Conservation (phyloP, 2,888 invertebrate species). For the Bursaphelenchus okinawaensis region DNA sequence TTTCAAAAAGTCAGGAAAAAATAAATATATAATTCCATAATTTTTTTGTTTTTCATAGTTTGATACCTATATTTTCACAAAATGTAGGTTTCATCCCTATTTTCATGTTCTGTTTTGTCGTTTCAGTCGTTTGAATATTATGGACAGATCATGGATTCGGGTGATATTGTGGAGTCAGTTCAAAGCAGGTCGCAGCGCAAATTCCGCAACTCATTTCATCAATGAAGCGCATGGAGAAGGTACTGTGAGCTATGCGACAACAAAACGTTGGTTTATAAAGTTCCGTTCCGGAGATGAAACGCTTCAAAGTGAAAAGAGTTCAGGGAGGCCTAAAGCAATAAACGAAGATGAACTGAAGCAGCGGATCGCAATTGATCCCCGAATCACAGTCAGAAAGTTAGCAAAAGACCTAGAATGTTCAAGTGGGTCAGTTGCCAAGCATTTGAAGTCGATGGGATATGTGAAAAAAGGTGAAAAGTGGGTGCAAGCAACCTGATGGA, state of each 20-base stretch:
- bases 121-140: too few species aligned
- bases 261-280: background rate
- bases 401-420: background rate
- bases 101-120: too few species aligned
- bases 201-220: background rate
- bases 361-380: background rate
- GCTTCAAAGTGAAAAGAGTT: background rate
- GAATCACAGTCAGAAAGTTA: background rate
- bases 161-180: background rate
- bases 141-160: background rate
- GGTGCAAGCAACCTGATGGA: conserved; percentile 12
- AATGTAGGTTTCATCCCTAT: too few species aligned
- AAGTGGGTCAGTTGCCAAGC: background rate
- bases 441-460: background rate
- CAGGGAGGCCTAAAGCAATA: background rate
- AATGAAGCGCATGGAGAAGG: background rate
- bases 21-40: too few species aligned
- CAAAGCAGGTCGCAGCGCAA: background rate
- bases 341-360: too few species aligned
- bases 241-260: background rate
- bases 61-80: too few species aligned
- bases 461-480: conserved; percentile 1
- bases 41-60: too few species aligned
- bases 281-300: background rate
- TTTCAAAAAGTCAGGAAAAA: too few species aligned